Evolutionary conservation across 2,797 vertebrate species (phyloP).

Genomic region (Malacoraja senta): DNA sequence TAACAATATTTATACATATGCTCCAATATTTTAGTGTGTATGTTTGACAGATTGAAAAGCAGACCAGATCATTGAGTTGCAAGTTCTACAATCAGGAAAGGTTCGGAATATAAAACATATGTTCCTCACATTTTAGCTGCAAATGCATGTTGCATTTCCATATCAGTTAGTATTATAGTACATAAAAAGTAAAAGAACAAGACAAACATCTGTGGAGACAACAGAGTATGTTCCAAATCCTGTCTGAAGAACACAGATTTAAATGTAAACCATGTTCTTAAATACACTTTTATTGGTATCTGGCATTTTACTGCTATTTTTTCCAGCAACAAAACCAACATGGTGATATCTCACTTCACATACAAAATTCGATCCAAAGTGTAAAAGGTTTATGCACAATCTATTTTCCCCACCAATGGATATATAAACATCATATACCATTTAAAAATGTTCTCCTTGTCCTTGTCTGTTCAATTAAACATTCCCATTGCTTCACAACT

Average conservation of each 20-base stretch:
- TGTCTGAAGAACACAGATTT: too few species aligned
- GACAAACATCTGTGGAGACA: too few species aligned
- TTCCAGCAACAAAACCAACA: neutral
- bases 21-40: too few species aligned
- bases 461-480: neutral
- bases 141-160: neutral
- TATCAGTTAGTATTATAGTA: too few species aligned
- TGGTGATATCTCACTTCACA: neutral
- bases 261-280: too few species aligned
- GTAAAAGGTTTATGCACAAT: neutral
- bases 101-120: neutral
- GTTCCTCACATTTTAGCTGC: neutral
- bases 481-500: neutral
- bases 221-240: too few species aligned
- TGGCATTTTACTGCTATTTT: neutral
- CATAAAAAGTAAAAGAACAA: too few species aligned
- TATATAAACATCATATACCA: neutral
- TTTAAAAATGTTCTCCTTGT: too few species aligned
- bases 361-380: neutral
- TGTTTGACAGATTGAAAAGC: neutral
- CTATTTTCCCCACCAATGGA: neutral
- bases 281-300: too few species aligned
- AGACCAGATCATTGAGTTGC: neutral
- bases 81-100: neutral
- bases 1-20: too few species aligned